Conservation (phyloP, 2,797 vertebrate genomes). For the Galago senegalensis region DNA sequence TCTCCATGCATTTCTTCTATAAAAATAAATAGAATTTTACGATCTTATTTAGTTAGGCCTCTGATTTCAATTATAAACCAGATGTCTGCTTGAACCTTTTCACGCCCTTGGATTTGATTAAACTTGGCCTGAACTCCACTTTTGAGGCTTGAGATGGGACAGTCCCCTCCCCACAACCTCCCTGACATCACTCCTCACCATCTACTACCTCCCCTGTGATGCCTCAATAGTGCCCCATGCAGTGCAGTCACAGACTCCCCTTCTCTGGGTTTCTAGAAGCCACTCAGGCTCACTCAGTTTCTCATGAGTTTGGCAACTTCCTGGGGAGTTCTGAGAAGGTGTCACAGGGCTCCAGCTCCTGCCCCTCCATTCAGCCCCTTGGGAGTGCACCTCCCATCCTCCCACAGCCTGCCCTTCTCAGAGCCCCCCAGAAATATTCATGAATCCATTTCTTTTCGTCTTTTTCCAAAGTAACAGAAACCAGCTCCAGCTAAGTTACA, state of each 20-base stretch:
- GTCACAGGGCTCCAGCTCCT: too few species aligned
- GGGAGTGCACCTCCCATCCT: not conserved
- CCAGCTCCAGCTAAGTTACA: not conserved
- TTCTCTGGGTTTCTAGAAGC: not conserved
- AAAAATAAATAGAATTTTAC: constrained; percentile 4
- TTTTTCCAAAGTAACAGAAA: constrained; percentile 38
- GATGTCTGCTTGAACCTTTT: not conserved
- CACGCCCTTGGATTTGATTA: not conserved
- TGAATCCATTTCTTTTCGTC: not conserved
- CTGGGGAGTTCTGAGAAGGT: not conserved
- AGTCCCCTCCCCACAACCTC: not conserved
- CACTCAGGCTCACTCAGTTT: not conserved
- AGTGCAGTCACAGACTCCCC: not conserved
- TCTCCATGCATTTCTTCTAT: not conserved
- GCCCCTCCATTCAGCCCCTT: not conserved
- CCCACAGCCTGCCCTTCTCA: not conserved
- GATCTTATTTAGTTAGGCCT: not conserved
- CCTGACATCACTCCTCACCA: not conserved
- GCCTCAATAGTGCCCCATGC: rapidly evolving
- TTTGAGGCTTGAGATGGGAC: not conserved
- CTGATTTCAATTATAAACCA: constrained; percentile 45
- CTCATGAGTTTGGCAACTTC: not conserved
- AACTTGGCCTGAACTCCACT: not conserved
- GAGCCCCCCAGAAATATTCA: not conserved
- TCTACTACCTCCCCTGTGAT: not conserved